Evolutionary conservation across 1,140 invertebrate species (phyloP), one percentile per base, ranked within the genome.

Genomic region (Drosophila melanogaster): DNA sequence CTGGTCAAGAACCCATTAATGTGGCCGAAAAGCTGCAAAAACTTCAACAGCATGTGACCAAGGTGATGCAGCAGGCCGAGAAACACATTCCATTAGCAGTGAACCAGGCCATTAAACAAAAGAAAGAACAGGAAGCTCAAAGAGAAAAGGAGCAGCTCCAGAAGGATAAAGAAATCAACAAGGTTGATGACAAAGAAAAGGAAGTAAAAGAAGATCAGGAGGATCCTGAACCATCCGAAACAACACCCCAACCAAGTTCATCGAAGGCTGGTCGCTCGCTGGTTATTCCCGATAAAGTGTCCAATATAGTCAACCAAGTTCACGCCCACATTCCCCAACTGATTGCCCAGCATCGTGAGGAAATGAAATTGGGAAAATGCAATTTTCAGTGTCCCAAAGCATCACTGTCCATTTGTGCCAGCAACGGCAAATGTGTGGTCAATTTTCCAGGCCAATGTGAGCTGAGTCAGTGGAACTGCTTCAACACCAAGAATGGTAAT

Each of bases 401-500:
- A 19, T 57, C 86, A 7, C 37, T 90, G 17, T 72, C 76, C 22
- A 62, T 91, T 41, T 91, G 90, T 11, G 90, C 90, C 54, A 66
- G 65, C 30, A 91, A 90, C 47, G 83, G 74, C 46, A 64, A 85
- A n/a, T 91, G 90, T 17, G 57, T 85, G 10, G 80, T 86, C 50
- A 79, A 83, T 12, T 91, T 91, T 47, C 55, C 77, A 11, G 90
- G 87, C 49, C 86, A 90, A n/a, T 91, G 90, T 22, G 78, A 90
- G 49, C 66, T 90, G 11, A 81, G 64, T 40, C 59, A 85, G 46
- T 90, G 86, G 81, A 90, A 90, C n/a, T 90, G 85, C 47, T 90
- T 90, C 43, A 90, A 90, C 47, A 80, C 85, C 73, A 89, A 84
- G 47, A 90, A 89, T 46, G 77, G 84, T 89, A 49, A 75, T 69